Conservation (phyloP, 2,113 vertebrate species). For the Cettia cetti region DNA sequence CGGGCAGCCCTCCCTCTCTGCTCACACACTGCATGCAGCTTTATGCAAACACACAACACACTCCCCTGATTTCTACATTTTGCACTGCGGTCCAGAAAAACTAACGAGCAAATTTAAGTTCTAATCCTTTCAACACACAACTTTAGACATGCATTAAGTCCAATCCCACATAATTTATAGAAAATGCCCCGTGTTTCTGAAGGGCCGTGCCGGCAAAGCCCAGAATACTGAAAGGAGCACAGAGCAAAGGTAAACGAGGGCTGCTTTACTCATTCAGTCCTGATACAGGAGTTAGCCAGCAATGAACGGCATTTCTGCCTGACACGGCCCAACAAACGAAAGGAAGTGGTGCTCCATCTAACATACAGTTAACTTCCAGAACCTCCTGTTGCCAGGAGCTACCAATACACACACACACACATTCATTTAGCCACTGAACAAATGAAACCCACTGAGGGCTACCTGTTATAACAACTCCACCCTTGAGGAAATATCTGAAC, state of each 20-base stretch:
- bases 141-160: neutral
- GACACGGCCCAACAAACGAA: neutral
- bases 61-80: neutral
- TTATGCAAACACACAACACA: rapidly evolving
- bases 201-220: neutral
- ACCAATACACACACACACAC: neutral
- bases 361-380: neutral
- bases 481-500: neutral
- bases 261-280: neutral
- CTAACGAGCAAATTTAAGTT: neutral
- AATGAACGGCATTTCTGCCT: neutral
- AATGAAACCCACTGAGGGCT: neutral
- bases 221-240: neutral
- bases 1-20: neutral
- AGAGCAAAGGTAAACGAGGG: rapidly evolving
- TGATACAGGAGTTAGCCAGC: neutral
- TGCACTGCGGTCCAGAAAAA: neutral
- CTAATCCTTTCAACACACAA: neutral
- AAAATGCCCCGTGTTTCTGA: neutral
- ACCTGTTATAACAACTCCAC: neutral
- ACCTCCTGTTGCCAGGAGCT: neutral
- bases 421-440: neutral
- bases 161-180: neutral
- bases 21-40: neutral
- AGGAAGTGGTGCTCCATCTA: neutral